phyloP scores from a whole-genome alignment of 2,113 vertebrate species.

The human (Homo sapiens) region GRCh38 chr12:116508001-116508500 shows the following conservation, averaged over 20 bases:
- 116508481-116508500: not conserved
- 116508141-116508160: not conserved
- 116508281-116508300: not conserved
- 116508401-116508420: not conserved
- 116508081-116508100: rapidly evolving
- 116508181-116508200: not conserved
- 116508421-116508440: no score
- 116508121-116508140: not conserved
- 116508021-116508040: rapidly evolving
- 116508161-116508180: not conserved
- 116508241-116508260: not conserved
- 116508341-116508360: no score
- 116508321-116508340: not conserved
- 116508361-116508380: not conserved
- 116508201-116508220: not conserved
- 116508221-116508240: not conserved
- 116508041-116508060: rapidly evolving
- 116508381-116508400: rapidly evolving
- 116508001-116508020: not conserved
- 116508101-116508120: no score
- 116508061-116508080: not conserved
- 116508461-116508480: rapidly evolving
- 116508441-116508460: not conserved
- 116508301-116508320: not conserved
- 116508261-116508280: not conserved